These are phyloP conservation scores for Macrophya annulata DNA, from an alignment of 2,888 invertebrate species.

Conservation along the genomic window DNA sequence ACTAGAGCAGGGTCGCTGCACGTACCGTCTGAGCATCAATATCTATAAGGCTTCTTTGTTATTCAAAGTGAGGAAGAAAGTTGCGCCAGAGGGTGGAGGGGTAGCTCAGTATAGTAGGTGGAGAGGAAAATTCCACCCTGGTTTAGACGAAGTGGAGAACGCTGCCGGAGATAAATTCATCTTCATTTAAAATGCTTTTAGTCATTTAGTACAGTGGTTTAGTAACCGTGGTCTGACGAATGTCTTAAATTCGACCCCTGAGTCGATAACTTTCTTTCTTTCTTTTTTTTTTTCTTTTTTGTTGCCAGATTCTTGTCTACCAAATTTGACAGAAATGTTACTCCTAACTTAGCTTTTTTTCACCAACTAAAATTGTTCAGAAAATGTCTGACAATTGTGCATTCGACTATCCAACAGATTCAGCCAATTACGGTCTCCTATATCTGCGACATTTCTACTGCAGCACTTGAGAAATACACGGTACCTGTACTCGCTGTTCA, in stretches of 20 bases:
- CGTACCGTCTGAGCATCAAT: conserved; percentile 57
- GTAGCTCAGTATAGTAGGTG: neutral
- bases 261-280: neutral
- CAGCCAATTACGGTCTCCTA: conserved; percentile 13
- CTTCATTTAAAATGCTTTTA: conserved; percentile 55
- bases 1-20: conserved; percentile 32
- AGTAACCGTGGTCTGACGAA: neutral
- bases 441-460: neutral
- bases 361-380: neutral
- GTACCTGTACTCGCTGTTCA: neutral
- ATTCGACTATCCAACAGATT: neutral
- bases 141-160: neutral
- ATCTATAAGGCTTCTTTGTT: conserved; percentile 58
- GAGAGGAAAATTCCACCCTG: neutral
- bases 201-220: conserved; percentile 27
- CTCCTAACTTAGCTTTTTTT: neutral
- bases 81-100: neutral
- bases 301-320: neutral
- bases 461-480: conserved; percentile 19
- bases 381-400: neutral
- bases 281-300: too few species aligned
- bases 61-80: conserved; percentile 55
- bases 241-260: neutral
- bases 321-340: neutral
- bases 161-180: conserved; percentile 35